phyloP scores from a whole-genome alignment of 1,140 invertebrate species.

The Cherax destructor region DNA sequence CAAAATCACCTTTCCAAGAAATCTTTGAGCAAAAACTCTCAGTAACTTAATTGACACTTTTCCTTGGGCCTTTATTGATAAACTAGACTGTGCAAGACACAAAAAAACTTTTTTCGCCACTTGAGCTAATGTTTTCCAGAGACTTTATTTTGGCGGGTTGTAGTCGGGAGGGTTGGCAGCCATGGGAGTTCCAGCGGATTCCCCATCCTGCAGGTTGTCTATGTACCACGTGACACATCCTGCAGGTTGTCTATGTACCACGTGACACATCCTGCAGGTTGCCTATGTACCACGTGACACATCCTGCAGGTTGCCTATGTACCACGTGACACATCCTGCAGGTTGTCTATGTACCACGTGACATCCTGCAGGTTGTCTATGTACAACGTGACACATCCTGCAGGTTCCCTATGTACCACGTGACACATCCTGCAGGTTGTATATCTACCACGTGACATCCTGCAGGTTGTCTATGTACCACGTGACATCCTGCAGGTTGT shows the following conservation, averaged over 20 bases:
- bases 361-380: too few species aligned
- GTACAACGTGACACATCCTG: too few species aligned
- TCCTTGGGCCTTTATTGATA: not conserved
- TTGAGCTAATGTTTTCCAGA: not conserved
- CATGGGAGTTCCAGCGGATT: constrained; percentile 50
- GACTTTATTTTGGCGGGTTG: constrained; percentile 3
- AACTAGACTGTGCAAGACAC: not conserved
- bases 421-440: too few species aligned
- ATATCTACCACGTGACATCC: too few species aligned
- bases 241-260: constrained; percentile 43
- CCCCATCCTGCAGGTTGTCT: constrained; percentile 26
- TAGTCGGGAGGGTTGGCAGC: constrained; percentile 23
- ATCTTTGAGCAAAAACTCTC: not conserved
- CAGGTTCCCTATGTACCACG: too few species aligned
- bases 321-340: too few species aligned
- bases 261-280: constrained; percentile 17
- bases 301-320: too few species aligned
- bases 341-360: too few species aligned
- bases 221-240: too few species aligned
- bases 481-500: too few species aligned
- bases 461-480: too few species aligned
- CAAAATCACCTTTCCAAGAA: constrained; percentile 41
- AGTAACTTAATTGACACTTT: not conserved
- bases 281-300: too few species aligned
- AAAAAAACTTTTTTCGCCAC: not conserved